Base-by-base conservation (phyloP, 2,797 vertebrate genomes). In the Rhinella marina region DNA sequence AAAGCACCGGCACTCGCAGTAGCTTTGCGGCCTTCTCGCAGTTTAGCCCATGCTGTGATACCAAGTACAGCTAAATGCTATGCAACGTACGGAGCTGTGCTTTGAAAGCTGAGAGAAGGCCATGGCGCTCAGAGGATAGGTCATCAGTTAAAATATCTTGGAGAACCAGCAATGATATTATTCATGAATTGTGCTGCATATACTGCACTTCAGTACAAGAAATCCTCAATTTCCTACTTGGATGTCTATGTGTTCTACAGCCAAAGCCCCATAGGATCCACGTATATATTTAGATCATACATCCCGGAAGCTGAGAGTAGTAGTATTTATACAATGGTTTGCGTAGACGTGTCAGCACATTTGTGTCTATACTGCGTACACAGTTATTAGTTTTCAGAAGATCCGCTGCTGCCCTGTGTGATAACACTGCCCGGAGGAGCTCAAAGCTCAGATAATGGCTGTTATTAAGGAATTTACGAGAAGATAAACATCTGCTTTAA, bases 401-500 rank as follows among this genome's bases (percentile, higher is more conserved):
- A n/a, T 82, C 66, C 21, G 79, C 48, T 41, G 29, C 19, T 82
- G 80, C 70, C 68, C 81, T 59, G 48, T 56, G 57, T 82, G 78
- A 82, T 81, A 76, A 86, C 68, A 56, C 29, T 77, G 62, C 70
- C 87, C 84, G 8, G 23, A 88, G 83, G 61, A 85, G 80, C 70
- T 77, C 48, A 61, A 54, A 66, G 66, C 83, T 57, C 84, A 11
- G 29, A 86, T 85, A 81, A 88, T 88, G 82, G 52, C 82, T 81
- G 83, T 85, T 85, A 88, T 88, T 85, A 85, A 85, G 57, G 81
- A 76, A 88, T 85, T 81, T 85, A 88, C 54, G 68, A 86, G 87
- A 77, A 85, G 78, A 88, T 86, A 86, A 88, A 88, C 83, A 86
- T 88, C 83, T 77, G 83, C 70, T 81, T 88, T 76, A 86, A 82